These are phyloP conservation scores for Drosophila sp. DNA, from an alignment of 1,140 invertebrate genomes.

Conservation along the genomic window DNA sequence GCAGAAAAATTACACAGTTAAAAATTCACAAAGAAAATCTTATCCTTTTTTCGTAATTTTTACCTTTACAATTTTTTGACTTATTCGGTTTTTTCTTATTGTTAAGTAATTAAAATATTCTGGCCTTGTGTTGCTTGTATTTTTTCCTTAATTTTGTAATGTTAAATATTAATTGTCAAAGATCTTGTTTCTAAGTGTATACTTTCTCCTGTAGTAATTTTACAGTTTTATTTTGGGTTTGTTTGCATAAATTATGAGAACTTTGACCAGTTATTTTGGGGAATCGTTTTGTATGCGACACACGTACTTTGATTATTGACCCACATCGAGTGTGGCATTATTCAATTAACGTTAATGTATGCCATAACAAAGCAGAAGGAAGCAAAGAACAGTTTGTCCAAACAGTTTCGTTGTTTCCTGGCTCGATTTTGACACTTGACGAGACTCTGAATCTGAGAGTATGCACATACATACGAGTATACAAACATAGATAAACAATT, in stretches of 20 bases:
- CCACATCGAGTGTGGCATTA: constrained; percentile 64
- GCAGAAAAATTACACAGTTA: too few species aligned
- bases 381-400: constrained; percentile 1
- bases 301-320: constrained; percentile 62
- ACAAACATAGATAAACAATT: constrained; percentile 36
- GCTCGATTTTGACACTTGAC: constrained; percentile 22
- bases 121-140: too few species aligned
- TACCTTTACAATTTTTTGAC: too few species aligned
- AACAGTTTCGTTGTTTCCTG: constrained; percentile 55
- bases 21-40: too few species aligned
- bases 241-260: constrained; percentile 67
- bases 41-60: too few species aligned
- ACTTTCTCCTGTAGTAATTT: neutral
- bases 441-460: neutral
- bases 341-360: constrained; percentile 60
- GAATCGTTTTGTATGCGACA: constrained; percentile 19
- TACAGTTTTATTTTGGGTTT: constrained; percentile 7
- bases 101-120: too few species aligned
- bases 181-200: neutral
- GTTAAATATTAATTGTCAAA: too few species aligned
- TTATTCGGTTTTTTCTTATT: too few species aligned
- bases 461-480: neutral
- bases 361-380: constrained; percentile 25
- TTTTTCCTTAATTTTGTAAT: too few species aligned
- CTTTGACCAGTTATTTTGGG: constrained; percentile 37